phyloP scores from a whole-genome alignment of 2,888 invertebrate genomes.

The Myathropa florea region DNA sequence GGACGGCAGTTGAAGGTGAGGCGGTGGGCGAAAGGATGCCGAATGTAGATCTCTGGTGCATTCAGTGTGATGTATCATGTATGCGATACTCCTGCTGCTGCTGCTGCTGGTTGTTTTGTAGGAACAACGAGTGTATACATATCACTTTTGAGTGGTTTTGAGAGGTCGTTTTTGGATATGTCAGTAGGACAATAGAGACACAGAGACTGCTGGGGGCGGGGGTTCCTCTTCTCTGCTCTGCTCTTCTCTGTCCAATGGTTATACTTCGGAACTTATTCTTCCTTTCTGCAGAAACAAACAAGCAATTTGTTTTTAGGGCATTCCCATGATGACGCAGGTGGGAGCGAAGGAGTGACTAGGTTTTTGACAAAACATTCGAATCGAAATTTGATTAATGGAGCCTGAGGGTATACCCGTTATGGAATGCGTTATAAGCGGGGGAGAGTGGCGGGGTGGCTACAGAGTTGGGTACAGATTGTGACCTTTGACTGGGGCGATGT shows the following conservation, averaged over 20 bases:
- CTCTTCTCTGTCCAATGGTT: slow-evolving; percentile 27
- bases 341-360: neutral
- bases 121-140: slow-evolving; percentile 43
- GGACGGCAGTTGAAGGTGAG: slow-evolving; percentile 5
- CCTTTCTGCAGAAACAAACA: slow-evolving; percentile 43
- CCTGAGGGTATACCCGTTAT: slow-evolving; percentile 44
- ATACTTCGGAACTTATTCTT: slow-evolving; percentile 54
- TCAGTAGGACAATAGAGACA: slow-evolving; percentile 64
- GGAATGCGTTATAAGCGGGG: slow-evolving; percentile 1
- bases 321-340: slow-evolving; percentile 56
- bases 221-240: neutral
- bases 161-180: slow-evolving; percentile 64
- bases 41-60: slow-evolving; percentile 49
- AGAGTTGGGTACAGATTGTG: slow-evolving; percentile 3
- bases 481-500: slow-evolving; percentile 4
- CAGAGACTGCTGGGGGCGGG: neutral
- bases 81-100: slow-evolving; percentile 31
- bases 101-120: slow-evolving; percentile 36
- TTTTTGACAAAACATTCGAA: slow-evolving; percentile 28
- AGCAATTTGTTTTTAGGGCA: slow-evolving; percentile 63
- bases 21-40: neutral
- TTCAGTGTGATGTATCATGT: slow-evolving; percentile 37
- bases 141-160: slow-evolving; percentile 63
- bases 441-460: neutral
- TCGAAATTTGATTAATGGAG: slow-evolving; percentile 55